phyloP scores from a whole-genome alignment of 2,113 vertebrate genomes.

The Hylia prasina region DNA sequence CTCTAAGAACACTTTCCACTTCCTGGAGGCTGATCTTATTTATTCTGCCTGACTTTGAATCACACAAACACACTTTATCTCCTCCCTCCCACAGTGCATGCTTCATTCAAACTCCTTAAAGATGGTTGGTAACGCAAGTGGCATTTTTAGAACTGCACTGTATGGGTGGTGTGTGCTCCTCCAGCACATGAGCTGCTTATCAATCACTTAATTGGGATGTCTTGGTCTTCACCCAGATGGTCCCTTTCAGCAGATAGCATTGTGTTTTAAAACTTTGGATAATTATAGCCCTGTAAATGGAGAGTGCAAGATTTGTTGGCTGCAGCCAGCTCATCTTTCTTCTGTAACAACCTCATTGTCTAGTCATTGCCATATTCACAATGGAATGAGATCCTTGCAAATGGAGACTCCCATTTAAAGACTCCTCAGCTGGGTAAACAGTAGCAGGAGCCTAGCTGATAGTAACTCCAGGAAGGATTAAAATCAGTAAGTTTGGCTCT shows the following conservation, averaged over 20 bases:
- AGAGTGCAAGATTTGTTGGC: conserved; percentile 69
- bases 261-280: conserved; percentile 77
- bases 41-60: neutral
- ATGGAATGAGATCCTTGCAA: conserved; percentile 51
- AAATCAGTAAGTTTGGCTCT: neutral
- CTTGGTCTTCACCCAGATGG: conserved; percentile 74
- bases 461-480: neutral
- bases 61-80: conserved; percentile 32
- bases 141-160: conserved; percentile 38
- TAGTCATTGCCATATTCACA: conserved; percentile 65
- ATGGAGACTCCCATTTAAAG: conserved; percentile 60
- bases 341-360: conserved; percentile 72
- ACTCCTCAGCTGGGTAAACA: conserved; percentile 56
- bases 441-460: conserved; percentile 26
- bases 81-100: neutral
- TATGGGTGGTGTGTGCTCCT: conserved; percentile 25
- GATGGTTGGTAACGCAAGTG: conserved; percentile 45
- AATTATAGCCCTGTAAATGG: conserved; percentile 75
- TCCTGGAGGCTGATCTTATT: neutral
- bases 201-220: conserved; percentile 58
- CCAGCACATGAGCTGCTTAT: conserved; percentile 27
- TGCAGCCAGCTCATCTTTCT: conserved; percentile 67
- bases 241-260: conserved; percentile 73
- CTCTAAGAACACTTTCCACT: neutral
- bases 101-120: conserved; percentile 49